Base-by-base conservation (phyloP, 2,888 invertebrate genomes). In the Muschampia plurimacula region DNA sequence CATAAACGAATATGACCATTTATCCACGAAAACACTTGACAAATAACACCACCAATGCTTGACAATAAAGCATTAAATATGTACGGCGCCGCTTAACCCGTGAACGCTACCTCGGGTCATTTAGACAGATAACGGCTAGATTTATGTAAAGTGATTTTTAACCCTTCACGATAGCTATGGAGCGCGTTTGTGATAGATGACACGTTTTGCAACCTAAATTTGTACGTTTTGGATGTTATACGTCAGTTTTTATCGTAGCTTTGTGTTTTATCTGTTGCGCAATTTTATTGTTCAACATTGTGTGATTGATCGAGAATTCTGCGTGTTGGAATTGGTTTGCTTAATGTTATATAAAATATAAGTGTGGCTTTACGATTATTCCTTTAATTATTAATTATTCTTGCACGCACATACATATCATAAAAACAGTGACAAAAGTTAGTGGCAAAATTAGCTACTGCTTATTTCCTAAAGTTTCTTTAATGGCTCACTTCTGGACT, bases 141-240 rank as follows among this genome's bases (percentile, higher is more conserved):
- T 93, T 92, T 90, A 93, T 92, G 89, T 84, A 84, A 83, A 89
- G 89, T 90, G 88, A 93, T 93, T 93, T 93, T 92, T 93, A 92
- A 93, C 91, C 91, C 90, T 87, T 87, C 86, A 84, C 83, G 79
- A 82, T 80, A 80, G 77, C 80, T 82, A 82, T 63, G 82, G 82
- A 84, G 86, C 80, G 78, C 74, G 75, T 81, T 83, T 82, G 85
- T 86, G 84, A 88, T 85, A 82, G 84, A 87, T 85, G 79, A 81
- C 78, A 74, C 81, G 80, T 82, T 81, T 81, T 80, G 82, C 76
- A 80, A 80, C 82, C 82, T 77, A 79, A 81, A 83, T 82, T 83
- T 82, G 82, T 82, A 77, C 80, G 80, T 77, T 82, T 83, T 81
- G 82, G 81, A 77, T 80, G 79, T 78, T 77, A 74, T 77, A 74